Evolutionary conservation across 2,113 vertebrate species (phyloP), one percentile per base, ranked within the genome.

Genomic region (Tinamus guttatus): DNA sequence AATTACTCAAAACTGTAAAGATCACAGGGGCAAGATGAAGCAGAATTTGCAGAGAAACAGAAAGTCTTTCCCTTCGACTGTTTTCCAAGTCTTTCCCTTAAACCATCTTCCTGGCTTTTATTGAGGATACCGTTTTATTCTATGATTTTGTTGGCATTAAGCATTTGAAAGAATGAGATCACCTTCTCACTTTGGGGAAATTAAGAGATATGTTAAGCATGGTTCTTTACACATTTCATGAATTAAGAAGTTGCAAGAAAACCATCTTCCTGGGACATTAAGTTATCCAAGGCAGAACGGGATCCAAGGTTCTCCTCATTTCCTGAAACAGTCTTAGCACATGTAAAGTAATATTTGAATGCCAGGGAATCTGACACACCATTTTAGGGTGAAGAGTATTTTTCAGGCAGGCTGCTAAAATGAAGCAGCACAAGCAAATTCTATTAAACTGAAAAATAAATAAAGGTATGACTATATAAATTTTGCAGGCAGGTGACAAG

Each of bases 321-420:
- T 96, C 90, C 94, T 86, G 87, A 94, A 93, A 92, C 73, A 83
- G 73, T 18, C 38, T 77, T 74, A 83, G 28, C 45, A 34, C 21
- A 86, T 49, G 28, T 91, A 82, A 94, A 51, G 90, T 75, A 92
- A 95, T 81, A 78, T 60, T 78, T 92, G 85, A 95, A 90, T 94
- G n/a, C 18, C 54, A 88, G 18, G 36, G 56, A 93, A 85, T 68
- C n/a, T 88, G 82, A 88, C 91, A 90, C 30, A 27, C 54, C 75
- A n/a, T 51, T 94, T 85, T 62, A 83, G 68, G 54, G 83, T 49
- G 85, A 90, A 83, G 63, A 93, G 2, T 34, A 73, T 77, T 76
- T 83, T 93, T 81, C 63, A 85, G n/a, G 68, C 59, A 88, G 60
- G 59, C 64, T 91, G 79, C 63, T 90, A 93, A 41, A 32, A 54